Base-by-base conservation (phyloP, 2,113 vertebrate genomes). In the Oxyruncus cristatus region DNA sequence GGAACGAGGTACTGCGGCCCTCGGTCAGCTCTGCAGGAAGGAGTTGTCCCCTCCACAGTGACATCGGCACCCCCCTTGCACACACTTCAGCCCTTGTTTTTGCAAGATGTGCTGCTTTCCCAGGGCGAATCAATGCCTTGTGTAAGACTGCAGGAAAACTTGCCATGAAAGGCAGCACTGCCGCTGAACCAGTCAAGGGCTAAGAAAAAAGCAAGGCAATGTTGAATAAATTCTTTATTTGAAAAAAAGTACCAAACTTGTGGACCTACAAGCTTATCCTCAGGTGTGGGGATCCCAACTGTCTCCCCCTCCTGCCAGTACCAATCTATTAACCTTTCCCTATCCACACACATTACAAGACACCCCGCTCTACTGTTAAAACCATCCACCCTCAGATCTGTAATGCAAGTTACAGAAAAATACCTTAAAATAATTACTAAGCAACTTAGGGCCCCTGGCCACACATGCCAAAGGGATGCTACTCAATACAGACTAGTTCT, bases 1-100 rank as follows among this genome's bases (percentile, higher is more conserved):
- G 12, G 24, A 91, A 59, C 0, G 0, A 80, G 50, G 39, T 39
- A 4, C 61, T 50, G 18, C 11, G 12, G 26, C 61, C 50, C 55
- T 63, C 3, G 3, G 32, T 37, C 67, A 86, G 76, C 75, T 84
- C 42, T 67, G 73, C 76, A 81, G 56, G 44, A 87, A 53, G 44
- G 47, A 72, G 32, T 8, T 70, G 39, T 39, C 59, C 55, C 63
- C 83, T 76, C 22, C 61, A 71, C 17, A 58, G 53, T 0, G 20
- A 33, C 66, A 58, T 0, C 42, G 66, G 42, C 22, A 24, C 32
- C 32, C 6, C 35, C 26, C 44, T 12, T 5, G 0, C 41, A 56
- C 1, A 0, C 24, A 22, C 42, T n/a, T 65, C 46, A 70, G 50
- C 62, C 59, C 78, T 47, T 68, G 11, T 18, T 79, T 65, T 37